Conservation (phyloP, 1,140 invertebrate species). For the Drosophila trapezifrons region DNA sequence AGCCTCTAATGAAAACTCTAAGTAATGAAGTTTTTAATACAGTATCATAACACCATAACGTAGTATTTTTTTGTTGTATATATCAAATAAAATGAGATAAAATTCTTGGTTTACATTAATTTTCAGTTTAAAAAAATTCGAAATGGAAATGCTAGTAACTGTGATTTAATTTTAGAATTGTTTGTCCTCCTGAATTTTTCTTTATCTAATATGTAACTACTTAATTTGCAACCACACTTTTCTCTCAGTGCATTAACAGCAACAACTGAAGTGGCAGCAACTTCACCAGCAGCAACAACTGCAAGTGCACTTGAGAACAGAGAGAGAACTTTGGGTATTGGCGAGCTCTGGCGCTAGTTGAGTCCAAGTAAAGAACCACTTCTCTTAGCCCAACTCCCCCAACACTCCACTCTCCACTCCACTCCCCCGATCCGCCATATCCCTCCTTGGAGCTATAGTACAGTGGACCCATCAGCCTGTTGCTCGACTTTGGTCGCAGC, state of each 20-base stretch:
- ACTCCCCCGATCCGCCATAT: neutral
- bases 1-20: no score
- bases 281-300: constrained; percentile 50
- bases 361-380: constrained; percentile 53
- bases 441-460: neutral
- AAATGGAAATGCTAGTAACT: no score
- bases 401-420: constrained; percentile 2
- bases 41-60: no score
- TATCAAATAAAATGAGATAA: no score
- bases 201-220: no score
- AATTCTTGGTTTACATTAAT: no score
- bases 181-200: no score
- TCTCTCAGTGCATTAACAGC: constrained; percentile 9
- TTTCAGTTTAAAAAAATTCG: no score
- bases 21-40: no score
- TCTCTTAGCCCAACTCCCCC: constrained; percentile 35
- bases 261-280: constrained; percentile 66
- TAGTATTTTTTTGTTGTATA: no score
- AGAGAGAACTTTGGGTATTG: constrained; percentile 67
- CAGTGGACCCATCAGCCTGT: constrained; percentile 57
- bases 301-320: constrained; percentile 64
- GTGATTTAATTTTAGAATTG: no score
- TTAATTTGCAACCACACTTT: no score
- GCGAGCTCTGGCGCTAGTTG: constrained; percentile 65
- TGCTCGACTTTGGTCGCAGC: constrained; percentile 64